Evolutionary conservation across 1,140 invertebrate species (phyloP).

Genomic region (Danaus melanippus): DNA sequence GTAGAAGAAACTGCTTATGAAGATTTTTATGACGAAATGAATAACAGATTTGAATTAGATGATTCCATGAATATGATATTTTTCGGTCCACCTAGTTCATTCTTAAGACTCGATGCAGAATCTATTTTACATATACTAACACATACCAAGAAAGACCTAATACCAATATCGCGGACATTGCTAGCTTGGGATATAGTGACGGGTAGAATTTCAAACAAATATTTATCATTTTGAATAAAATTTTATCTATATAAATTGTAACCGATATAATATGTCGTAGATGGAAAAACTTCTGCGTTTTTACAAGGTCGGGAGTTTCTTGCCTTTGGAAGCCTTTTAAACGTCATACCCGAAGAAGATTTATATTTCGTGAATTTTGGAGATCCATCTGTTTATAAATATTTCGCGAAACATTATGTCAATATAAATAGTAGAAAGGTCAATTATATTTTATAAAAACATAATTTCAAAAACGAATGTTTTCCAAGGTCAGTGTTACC

Average conservation of each 20-base stretch:
- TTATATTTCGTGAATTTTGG: constrained; percentile 60
- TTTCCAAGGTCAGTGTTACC: too few species aligned
- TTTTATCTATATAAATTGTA: neutral
- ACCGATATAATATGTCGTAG: constrained; percentile 16
- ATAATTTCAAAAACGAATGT: too few species aligned
- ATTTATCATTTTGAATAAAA: neutral
- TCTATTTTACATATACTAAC: constrained; percentile 49
- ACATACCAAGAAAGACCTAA: constrained; percentile 43
- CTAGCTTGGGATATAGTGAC: constrained; percentile 58
- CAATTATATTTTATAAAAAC: neutral
- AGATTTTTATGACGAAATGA: constrained; percentile 57
- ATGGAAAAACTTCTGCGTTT: constrained; percentile 59
- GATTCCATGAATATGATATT: constrained; percentile 60
- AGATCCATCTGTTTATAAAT: constrained; percentile 47
- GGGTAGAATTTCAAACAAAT: constrained; percentile 27
- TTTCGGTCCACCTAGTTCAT: constrained; percentile 49
- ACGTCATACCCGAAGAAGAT: constrained; percentile 57
- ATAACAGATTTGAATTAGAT: constrained; percentile 37
- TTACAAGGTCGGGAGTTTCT: constrained; percentile 52
- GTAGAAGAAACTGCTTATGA: constrained; percentile 29
- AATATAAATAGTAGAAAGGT: constrained; percentile 48
- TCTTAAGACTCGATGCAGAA: constrained; percentile 53
- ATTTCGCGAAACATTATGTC: constrained; percentile 40
- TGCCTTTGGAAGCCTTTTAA: constrained; percentile 49
- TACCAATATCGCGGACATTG: constrained; percentile 44